Evolutionary conservation across 23 tunicate genomes (phyloP), one percentile per base, ranked within the genome.

Genomic region (Pegea sp.): DNA sequence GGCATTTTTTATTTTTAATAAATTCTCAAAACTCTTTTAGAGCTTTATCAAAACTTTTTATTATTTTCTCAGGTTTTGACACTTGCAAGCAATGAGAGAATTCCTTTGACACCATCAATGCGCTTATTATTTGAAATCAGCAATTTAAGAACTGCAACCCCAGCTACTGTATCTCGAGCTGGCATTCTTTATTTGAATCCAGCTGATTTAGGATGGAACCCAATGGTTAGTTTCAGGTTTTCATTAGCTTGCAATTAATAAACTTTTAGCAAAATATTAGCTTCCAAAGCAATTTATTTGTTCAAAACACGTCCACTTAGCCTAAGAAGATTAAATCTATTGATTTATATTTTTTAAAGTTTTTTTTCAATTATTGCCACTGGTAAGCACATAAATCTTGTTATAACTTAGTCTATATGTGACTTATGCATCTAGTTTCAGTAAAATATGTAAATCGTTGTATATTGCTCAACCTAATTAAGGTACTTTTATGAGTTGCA

Each of bases 171-270:
- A 28, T 77, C 91, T 3, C 49, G 98, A 51, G 98, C 98, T 42
- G 98, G 98, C 13, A 89, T 89, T 33, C 62, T 89, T 24, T 89
- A 76, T 62, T 66, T 89, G 1, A 89, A 89, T 52, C 91, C 98
- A 21, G 90, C 90, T 27, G 98, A 89, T 67, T 67, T 89, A 2
- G 98, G 98, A 22, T 89, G 98, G 98, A 89, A 89, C 43, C 98
- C 98, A 5, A 75, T 89, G 58, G 98, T 84, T 44, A 67, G 95
- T 64, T 24, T 24, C 46, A n/a, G n/a, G n/a, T n/a, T n/a, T n/a
- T n/a, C n/a, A n/a, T n/a, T n/a, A n/a, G n/a, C n/a, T n/a, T n/a
- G n/a, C n/a, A 38, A 16, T 8, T 38, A 8, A 8, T 38, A 38
- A 38, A 38, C 46, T 8, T 38, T 38, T 38, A 38, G 46, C 11